Base-by-base conservation (phyloP, 2,113 vertebrate genomes). In the Sterrhoptilus dennistouni region DNA sequence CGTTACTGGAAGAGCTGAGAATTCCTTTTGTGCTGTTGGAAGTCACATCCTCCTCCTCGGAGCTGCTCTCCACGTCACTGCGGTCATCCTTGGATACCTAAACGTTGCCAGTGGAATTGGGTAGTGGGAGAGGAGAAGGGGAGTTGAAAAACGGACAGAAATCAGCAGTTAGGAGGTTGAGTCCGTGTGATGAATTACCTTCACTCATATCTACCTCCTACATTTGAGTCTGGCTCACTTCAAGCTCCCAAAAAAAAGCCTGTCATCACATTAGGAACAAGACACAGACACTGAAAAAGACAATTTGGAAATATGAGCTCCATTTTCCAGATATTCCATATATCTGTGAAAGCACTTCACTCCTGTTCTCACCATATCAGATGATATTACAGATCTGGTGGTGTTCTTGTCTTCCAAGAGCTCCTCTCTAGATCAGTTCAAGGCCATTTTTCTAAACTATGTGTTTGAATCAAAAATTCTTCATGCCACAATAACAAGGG, bases 11-110 rank as follows among this genome's bases (percentile, higher is more conserved):
- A 91, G 85, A 86, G 70, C 78, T 91, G 75, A 89, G 83, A 75
- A 96, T 83, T 83, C 96, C 96, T 94, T 97, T 98, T 65, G 96
- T 97, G 88, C 81, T 96, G 29, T 95, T 96, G 88, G 94, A 88
- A 68, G 89, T 82, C 42, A 56, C 94, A 14, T 98, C 95, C 61
- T 99, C 99, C 42, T 99, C 99, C 38, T 99, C 99, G 3, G 99
- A 99, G 97, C 99, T 99, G 98, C 98, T 99, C 96, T 99, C 99
- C 13, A 99, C 98, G 29, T 99, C 99, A 4, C 99, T 99, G 95
- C 99, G 99, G 53, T 99, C 99, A 59, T 99, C 99, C 79, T 99
- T 99, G 28, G 98, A 98, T 8, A 99, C 99, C 99, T 99, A 36
- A 53, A 50, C 20, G 3, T 36, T 22, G 45, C 82, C 80, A 35